Conservation (phyloP, 92 coral and sea anemone species). For the Zoanthus solanderi region DNA sequence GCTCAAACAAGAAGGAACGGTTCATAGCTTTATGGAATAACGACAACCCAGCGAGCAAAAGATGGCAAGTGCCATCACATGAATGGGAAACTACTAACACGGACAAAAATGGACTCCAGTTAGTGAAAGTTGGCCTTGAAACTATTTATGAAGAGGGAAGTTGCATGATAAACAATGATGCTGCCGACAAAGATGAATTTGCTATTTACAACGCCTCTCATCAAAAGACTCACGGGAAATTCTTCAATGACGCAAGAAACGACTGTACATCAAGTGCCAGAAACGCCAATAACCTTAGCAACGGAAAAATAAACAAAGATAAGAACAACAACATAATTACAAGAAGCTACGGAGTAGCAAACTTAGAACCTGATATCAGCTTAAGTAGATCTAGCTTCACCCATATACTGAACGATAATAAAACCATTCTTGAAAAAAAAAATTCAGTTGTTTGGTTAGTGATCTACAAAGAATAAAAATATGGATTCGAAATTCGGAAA, state of each 20-base stretch:
- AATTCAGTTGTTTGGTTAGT: background rate
- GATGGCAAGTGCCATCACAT: background rate
- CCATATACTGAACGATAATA: background rate
- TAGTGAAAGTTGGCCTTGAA: background rate
- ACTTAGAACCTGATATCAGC: background rate
- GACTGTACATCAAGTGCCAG: background rate
- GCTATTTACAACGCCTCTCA: background rate
- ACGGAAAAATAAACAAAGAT: background rate
- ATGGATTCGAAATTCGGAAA: conserved; percentile 12
- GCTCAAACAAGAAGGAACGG: background rate
- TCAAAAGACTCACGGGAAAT: background rate
- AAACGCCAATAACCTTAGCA: background rate
- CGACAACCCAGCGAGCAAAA: conserved; percentile 1
- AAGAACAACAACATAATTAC: background rate
- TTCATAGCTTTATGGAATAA: background rate
- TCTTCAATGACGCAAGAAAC: background rate
- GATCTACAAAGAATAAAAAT: conserved; percentile 8
- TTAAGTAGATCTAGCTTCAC: background rate
- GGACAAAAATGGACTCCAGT: background rate
- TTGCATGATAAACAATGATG: background rate
- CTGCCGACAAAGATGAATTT: background rate
- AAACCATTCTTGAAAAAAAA: background rate
- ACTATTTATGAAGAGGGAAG: background rate
- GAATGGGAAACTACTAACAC: background rate
- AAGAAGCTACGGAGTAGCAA: no score